Percentiles rank a stretch among this genome's conserved stretches.
Conservation (phyloP, 1,140 invertebrate genomes). For the Magallana gigas region DNA sequence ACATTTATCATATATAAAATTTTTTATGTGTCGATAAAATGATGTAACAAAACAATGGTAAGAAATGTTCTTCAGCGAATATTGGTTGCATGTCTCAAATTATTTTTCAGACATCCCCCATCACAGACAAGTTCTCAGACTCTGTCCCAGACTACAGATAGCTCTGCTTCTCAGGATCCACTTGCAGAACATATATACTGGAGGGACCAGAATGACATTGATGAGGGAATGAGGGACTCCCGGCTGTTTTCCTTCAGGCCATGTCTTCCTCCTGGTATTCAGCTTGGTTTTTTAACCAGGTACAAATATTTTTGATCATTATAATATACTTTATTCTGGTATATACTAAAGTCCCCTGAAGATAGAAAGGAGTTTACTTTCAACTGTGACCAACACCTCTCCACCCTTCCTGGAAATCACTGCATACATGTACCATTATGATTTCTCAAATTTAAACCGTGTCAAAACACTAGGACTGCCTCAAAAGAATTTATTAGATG, state of each 20-base stretch:
- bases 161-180: background rate
- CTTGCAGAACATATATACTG: background rate
- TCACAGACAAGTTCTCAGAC: background rate
- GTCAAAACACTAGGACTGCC: too few species aligned
- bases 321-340: too few species aligned
- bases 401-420: too few species aligned
- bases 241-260: background rate
- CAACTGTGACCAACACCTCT: too few species aligned
- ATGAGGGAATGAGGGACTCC: background rate
- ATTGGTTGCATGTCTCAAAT: background rate
- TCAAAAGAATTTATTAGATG: too few species aligned
- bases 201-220: background rate
- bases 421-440: too few species aligned
- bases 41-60: background rate
- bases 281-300: background rate
- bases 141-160: background rate
- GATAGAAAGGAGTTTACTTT: too few species aligned
- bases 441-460: too few species aligned
- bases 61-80: background rate
- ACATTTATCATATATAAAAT: background rate
- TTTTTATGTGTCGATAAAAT: background rate
- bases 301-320: background rate
- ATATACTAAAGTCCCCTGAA: too few species aligned
- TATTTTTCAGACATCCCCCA: background rate
- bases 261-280: background rate